phyloP scores from a whole-genome alignment of 2,797 vertebrate genomes.

The Cuniculus paca region DNA sequence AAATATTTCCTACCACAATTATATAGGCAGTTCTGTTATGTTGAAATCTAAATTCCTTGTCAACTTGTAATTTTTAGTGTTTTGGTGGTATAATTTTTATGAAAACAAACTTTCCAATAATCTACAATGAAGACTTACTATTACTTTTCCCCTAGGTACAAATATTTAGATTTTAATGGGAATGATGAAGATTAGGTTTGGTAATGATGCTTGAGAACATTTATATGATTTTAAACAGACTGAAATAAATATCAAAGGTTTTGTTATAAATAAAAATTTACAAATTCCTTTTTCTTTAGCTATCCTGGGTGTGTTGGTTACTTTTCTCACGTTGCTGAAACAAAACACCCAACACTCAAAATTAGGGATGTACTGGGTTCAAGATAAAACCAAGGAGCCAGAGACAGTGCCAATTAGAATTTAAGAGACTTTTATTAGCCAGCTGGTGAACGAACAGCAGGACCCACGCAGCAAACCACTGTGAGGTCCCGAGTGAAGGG shows the following conservation, averaged over 20 bases:
- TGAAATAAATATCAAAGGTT: conserved; percentile 4
- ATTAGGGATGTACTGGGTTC: no score
- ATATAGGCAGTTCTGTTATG: not conserved
- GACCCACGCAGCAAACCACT: no score
- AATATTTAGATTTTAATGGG: not conserved
- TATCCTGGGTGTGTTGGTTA: no score
- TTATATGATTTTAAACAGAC: not conserved
- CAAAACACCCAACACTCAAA: no score
- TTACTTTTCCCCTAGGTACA: not conserved
- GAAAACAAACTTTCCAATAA: not conserved
- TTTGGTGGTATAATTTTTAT: not conserved
- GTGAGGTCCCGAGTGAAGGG: no score
- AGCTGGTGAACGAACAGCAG: no score
- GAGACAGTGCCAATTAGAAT: no score
- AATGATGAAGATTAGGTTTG: not conserved
- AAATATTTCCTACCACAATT: not conserved
- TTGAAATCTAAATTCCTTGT: not conserved
- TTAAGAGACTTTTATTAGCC: no score
- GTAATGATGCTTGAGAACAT: not conserved
- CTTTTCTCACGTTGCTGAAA: no score
- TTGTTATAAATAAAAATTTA: conserved; percentile 30
- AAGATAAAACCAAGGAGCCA: no score
- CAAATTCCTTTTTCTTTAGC: not conserved
- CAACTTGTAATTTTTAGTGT: not conserved
- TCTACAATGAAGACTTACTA: not conserved